Percentiles rank a stretch among this genome's conserved stretches.
These are phyloP conservation scores for Diaphora mendica DNA, from an alignment of 2,888 invertebrate genomes.

Conservation along the genomic window DNA sequence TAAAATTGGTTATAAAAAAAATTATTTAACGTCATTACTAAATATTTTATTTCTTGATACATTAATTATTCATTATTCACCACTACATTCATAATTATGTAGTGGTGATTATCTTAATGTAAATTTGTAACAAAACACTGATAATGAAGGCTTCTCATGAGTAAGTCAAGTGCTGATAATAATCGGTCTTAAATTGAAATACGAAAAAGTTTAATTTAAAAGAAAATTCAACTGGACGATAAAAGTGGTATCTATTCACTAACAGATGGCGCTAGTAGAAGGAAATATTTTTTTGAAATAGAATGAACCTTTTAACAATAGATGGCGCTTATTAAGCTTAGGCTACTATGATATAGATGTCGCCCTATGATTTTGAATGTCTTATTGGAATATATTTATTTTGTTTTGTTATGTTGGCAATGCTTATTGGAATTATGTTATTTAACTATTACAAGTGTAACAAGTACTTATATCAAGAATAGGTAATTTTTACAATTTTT, in stretches of 20 bases:
- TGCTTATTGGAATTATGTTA: not conserved
- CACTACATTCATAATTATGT: no score
- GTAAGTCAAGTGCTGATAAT: not conserved
- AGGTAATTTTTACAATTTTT: no score
- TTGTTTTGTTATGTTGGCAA: not conserved
- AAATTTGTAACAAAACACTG: no score
- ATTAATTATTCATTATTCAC: no score
- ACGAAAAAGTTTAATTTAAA: not conserved
- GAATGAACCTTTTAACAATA: not conserved
- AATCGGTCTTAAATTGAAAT: no score
- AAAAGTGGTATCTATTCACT: not conserved
- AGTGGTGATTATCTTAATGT: no score
- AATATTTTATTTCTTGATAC: no score
- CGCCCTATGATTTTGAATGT: conserved; percentile 17
- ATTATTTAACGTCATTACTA: no score
- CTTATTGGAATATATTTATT: not conserved
- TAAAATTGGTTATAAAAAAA: no score
- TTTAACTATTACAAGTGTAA: not conserved
- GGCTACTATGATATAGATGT: conserved; percentile 45
- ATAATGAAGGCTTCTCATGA: no score
- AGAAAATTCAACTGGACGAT: not conserved
- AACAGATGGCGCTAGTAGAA: not conserved
- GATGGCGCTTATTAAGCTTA: conserved; percentile 21
- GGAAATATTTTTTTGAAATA: not conserved
- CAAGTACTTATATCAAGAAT: no score